These are phyloP conservation scores for Nothura maculosa DNA, from an alignment of 2,797 vertebrate species.

Conservation along the genomic window DNA sequence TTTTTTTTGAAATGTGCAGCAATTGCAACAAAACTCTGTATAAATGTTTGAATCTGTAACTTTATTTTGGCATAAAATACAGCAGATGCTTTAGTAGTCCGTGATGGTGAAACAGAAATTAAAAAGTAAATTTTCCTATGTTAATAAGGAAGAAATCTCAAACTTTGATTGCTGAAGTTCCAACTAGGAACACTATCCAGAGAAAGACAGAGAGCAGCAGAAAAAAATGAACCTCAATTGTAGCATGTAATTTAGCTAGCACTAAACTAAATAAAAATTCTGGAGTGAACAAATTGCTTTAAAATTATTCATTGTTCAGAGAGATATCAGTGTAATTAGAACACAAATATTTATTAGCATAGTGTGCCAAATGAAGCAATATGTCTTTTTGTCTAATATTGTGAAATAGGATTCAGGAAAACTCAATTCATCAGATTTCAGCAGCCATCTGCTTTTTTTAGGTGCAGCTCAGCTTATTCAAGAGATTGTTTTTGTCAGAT, in stretches of 20 bases:
- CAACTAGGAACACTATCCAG: neutral
- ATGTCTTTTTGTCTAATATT: neutral
- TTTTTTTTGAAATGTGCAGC: slow-evolving; percentile 31
- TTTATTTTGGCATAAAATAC: slow-evolving; percentile 9
- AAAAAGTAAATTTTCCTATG: neutral
- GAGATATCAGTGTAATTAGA: neutral
- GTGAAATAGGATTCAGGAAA: neutral
- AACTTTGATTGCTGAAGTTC: neutral
- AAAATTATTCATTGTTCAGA: neutral
- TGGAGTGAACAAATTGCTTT: neutral
- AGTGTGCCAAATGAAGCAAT: neutral
- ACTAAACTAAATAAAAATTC: neutral
- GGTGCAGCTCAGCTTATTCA: neutral
- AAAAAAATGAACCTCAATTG: neutral
- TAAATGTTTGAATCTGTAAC: slow-evolving; percentile 4
- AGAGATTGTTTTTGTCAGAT: neutral
- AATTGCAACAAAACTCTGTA: slow-evolving; percentile 13
- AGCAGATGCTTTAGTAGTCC: neutral
- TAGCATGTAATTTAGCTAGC: neutral
- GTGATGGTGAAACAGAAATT: neutral
- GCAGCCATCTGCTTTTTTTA: neutral
- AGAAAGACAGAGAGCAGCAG: neutral
- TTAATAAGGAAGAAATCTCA: neutral
- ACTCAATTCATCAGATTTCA: neutral
- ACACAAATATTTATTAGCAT: neutral